Percentiles rank a stretch among this genome's conserved stretches.
These are phyloP conservation scores for Bufo gargarizans DNA, from an alignment of 2,113 vertebrate genomes.

Conservation along the genomic window DNA sequence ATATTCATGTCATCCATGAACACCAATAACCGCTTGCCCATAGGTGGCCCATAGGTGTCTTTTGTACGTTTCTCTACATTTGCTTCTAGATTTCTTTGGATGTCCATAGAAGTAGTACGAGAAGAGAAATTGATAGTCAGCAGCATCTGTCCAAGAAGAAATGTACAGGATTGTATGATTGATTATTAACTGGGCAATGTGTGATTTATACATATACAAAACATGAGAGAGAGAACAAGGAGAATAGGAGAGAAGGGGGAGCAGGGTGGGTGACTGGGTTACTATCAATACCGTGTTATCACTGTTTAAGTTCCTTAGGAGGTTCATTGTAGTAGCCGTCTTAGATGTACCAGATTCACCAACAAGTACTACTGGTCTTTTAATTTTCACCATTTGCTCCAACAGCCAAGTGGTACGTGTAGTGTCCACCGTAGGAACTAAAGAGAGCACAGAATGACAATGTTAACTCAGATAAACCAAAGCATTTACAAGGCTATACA, in stretches of 20 bases:
- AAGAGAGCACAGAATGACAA: constrained; percentile 22
- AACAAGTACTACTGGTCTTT: constrained; percentile 86
- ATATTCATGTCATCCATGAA: constrained; percentile 98
- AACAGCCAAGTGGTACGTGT: constrained; percentile 86
- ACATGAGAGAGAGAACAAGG: neutral
- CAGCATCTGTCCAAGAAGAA: constrained; percentile 73
- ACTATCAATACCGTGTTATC: constrained; percentile 73
- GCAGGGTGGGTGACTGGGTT: neutral
- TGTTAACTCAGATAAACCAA: neutral
- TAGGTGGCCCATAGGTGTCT: constrained; percentile 86
- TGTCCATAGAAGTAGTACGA: constrained; percentile 91
- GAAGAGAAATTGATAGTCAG: constrained; percentile 91
- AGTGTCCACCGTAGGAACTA: constrained; percentile 94
- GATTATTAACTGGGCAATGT: neutral
- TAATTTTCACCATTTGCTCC: constrained; percentile 89
- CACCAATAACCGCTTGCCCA: constrained; percentile 89
- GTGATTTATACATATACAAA: neutral
- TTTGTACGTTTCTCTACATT: constrained; percentile 93
- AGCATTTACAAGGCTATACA: neutral
- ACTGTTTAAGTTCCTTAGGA: constrained; percentile 79
- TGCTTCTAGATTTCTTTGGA: constrained; percentile 92
- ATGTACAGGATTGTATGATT: neutral
- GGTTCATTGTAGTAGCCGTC: constrained; percentile 91
- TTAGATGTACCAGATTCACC: constrained; percentile 97
- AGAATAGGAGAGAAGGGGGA: neutral